phyloP scores from a whole-genome alignment of 2,797 vertebrate genomes.

The Pogoniulus pusillus region DNA sequence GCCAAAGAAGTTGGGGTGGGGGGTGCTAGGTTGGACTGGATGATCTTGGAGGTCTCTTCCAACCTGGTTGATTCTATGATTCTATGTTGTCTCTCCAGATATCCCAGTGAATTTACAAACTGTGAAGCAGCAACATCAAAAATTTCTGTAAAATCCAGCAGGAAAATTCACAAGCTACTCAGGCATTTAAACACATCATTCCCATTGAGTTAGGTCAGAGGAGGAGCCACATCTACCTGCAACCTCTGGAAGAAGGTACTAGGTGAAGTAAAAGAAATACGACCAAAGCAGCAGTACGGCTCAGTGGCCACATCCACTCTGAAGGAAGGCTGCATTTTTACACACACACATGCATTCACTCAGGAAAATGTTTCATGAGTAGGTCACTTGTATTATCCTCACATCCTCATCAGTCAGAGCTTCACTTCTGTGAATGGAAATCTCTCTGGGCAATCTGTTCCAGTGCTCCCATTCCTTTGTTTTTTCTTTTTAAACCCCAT shows the following conservation, averaged over 20 bases:
- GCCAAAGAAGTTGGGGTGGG: too few species aligned
- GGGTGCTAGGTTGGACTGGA: too few species aligned
- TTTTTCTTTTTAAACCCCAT: neutral
- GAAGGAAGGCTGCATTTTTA: too few species aligned
- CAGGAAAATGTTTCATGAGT: neutral
- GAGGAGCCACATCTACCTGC: neutral
- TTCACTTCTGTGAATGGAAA: neutral
- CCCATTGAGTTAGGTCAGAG: neutral
- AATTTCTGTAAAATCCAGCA: neutral
- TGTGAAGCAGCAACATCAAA: neutral
- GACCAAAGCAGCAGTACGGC: too few species aligned
- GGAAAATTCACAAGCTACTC: neutral
- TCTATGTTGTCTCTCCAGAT: neutral
- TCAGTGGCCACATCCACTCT: too few species aligned
- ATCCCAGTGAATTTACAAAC: rapidly evolving
- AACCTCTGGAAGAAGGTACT: neutral
- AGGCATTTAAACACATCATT: neutral
- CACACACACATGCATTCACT: neutral
- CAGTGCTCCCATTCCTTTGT: neutral
- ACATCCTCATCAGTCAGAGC: neutral
- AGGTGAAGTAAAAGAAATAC: neutral
- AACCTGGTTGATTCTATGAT: too few species aligned
- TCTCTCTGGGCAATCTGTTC: neutral
- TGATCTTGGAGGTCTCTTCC: too few species aligned
- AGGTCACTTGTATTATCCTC: neutral